Evolutionary conservation across 2,113 vertebrate species (phyloP), one percentile per base, ranked within the genome.

Genomic region (Syngnathus typhle): DNA sequence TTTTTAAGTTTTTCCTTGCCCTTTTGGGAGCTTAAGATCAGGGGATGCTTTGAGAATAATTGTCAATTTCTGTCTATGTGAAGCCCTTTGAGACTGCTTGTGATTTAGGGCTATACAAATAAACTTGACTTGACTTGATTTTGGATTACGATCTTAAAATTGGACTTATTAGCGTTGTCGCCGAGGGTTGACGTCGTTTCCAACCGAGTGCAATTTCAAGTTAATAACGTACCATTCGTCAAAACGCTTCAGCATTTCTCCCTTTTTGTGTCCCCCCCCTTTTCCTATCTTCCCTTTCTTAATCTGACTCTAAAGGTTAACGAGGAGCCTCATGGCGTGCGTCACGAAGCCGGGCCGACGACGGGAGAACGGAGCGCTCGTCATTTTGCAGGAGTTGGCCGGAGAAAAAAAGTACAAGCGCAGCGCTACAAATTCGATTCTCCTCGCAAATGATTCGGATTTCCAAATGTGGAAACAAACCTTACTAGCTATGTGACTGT

Each of bases 321-420:
- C 90, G 70, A 90, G 88, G 83, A 85, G 84, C 62, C 81, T 99
- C 84, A 75, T 94, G 79, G 82, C 1, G 0, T 91, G 89, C 70
- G 49, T 94, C 47, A 84, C 68, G 60, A 73, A 66, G 73, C 67
- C 80, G 62, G 21, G 73, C 15, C 86, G 90, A 64, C 72, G 43
- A 76, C 83, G 77, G 70, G 89, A 90, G 68, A 75, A 46, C 21
- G 69, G 37, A 27, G 93, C 91, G 8, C 87, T 93, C 74, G 68
- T 67, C 32, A 78, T 97, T 67, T 80, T 95, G 23, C 82, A 88
- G 68, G 86, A 88, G 58, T 87, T 98, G 80, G 70, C 69, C 38
- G 64, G 67, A 65, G 94, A 95, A 70, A 69, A 93, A 46, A 91
- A 91, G 96, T 98, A 91, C 84, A 8, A 36, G 15, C 55, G 23